phyloP scores from a whole-genome alignment of 2,113 vertebrate species.

The Cheilinus undulatus region DNA sequence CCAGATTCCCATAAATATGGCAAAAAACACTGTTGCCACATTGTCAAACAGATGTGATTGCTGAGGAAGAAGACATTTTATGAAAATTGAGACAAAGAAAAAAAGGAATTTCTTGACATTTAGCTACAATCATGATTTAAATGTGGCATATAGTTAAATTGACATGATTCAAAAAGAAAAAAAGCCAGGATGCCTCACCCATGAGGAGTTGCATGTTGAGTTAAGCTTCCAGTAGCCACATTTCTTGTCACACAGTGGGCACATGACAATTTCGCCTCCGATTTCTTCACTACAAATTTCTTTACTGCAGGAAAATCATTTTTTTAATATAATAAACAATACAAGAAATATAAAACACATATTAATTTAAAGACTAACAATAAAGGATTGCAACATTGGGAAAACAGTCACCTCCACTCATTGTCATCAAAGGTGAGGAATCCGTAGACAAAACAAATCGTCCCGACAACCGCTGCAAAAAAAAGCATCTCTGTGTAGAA shows the following conservation, averaged over 20 bases:
- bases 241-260: conserved; percentile 92
- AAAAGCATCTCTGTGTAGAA: conserved; percentile 98
- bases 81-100: not conserved
- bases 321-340: not conserved
- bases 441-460: conserved; percentile 94
- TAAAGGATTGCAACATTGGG: not conserved
- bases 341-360: not conserved
- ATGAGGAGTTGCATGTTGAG: conserved; percentile 89
- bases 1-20: conserved; percentile 99
- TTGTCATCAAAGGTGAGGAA: conserved; percentile 89
- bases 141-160: not conserved
- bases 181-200: conserved; percentile 81
- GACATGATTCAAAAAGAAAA: conserved; percentile 12
- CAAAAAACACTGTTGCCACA: conserved; percentile 95
- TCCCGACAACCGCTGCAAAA: conserved; percentile 91
- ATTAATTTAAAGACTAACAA: not conserved
- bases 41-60: conserved; percentile 98
- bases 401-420: conserved; percentile 87
- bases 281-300: conserved; percentile 90
- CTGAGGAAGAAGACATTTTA: conserved; percentile 77
- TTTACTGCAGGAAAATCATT: conserved; percentile 76
- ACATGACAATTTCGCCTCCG: conserved; percentile 96
- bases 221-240: conserved; percentile 96
- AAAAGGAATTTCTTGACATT: not conserved
- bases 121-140: not conserved